These are phyloP conservation scores for Electrophaes corylata DNA, from an alignment of 2,888 invertebrate species.

Conservation along the genomic window DNA sequence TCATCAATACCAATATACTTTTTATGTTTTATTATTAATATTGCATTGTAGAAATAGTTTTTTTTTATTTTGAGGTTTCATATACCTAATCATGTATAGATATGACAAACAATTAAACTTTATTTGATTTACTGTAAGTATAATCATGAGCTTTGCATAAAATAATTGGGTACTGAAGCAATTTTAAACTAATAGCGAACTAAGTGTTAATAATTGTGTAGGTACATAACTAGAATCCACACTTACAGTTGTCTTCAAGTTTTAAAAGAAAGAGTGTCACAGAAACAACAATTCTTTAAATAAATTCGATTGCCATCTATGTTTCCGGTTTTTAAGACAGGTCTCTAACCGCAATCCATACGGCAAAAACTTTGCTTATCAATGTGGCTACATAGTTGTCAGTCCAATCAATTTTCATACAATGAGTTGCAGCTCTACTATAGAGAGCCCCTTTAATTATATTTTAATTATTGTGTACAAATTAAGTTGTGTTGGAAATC, in stretches of 20 bases:
- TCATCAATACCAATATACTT: no score
- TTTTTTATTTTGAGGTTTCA: no score
- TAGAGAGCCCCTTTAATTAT: constrained; percentile 51
- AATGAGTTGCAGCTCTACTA: constrained; percentile 19
- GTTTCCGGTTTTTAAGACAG: not conserved
- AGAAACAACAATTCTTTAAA: not conserved
- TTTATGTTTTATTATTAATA: no score
- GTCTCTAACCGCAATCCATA: constrained; percentile 10
- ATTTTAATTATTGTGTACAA: constrained; percentile 73
- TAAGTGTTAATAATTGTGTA: no score
- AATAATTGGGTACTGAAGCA: no score
- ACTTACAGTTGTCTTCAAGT: not conserved
- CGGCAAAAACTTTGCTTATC: constrained; percentile 21
- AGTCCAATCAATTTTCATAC: constrained; percentile 34
- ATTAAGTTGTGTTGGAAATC: constrained; percentile 71
- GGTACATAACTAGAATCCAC: no score
- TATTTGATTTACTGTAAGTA: no score
- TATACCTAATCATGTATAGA: no score
- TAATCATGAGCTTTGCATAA: no score
- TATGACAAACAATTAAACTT: no score
- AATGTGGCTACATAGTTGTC: constrained; percentile 15
- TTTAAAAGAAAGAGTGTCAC: not conserved
- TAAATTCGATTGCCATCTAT: not conserved
- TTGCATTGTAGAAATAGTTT: no score
- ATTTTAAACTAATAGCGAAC: no score